Percentiles rank a stretch among this genome's conserved stretches.
Conservation (phyloP, 1,140 invertebrate genomes). For the Andrena cerasifolii region DNA sequence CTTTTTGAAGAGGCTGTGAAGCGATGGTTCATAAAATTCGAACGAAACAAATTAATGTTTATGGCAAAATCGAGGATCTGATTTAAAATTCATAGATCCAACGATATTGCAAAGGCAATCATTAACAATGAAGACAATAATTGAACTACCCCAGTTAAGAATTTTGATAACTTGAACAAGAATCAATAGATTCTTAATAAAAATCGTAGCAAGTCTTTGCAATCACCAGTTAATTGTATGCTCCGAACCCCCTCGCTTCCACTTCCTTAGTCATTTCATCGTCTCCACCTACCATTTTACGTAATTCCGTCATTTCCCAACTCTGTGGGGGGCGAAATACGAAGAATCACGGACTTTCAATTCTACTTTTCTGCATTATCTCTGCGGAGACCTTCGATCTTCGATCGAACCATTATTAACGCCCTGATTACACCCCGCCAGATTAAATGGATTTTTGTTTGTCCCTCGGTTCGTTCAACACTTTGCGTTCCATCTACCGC, state of each 20-base stretch:
- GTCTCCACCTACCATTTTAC: constrained; percentile 1
- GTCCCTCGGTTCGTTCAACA: constrained; percentile 10
- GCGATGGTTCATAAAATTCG: no score
- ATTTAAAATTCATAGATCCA: no score
- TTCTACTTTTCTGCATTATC: constrained; percentile 17
- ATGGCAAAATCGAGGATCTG: no score
- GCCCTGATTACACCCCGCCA: constrained; percentile 20
- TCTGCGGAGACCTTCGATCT: constrained; percentile 34
- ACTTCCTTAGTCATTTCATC: not conserved
- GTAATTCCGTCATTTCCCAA: constrained; percentile 19
- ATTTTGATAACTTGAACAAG: no score
- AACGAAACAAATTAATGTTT: no score
- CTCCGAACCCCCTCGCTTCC: not conserved
- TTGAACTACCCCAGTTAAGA: no score
- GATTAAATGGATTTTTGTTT: constrained; percentile 46
- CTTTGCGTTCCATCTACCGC: constrained; percentile 25
- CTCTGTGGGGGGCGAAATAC: constrained; percentile 9
- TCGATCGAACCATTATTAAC: constrained; percentile 44
- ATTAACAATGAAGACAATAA: no score
- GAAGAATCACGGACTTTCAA: constrained; percentile 45
- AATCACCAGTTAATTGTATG: no score
- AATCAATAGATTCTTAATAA: not conserved
- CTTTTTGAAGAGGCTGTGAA: no score
- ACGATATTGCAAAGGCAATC: no score
- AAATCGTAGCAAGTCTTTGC: no score